Evolutionary conservation across 1,140 invertebrate genomes (phyloP).

Genomic region (Zelostemma sp.): DNA sequence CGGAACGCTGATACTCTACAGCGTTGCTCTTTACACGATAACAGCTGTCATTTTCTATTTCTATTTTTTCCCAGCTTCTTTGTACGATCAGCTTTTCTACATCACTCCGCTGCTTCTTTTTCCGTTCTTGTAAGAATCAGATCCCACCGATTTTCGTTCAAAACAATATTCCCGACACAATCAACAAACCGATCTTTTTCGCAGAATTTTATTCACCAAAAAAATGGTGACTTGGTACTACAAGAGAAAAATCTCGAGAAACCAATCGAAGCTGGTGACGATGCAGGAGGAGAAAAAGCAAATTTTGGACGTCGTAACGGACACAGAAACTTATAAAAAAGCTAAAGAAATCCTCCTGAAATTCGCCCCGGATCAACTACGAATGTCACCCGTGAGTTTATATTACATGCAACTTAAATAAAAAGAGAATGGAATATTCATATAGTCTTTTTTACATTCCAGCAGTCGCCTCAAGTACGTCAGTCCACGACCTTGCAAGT

Average conservation of each 20-base stretch:
- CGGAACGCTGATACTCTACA: conserved; percentile 83
- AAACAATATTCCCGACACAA: background rate
- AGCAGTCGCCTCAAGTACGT: conserved; percentile 54
- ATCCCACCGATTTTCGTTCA: conserved; percentile 13
- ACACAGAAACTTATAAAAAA: conserved; percentile 98
- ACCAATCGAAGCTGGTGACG: conserved; percentile 80
- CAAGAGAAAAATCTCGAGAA: conserved; percentile 83
- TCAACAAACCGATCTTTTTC: conserved; percentile 52
- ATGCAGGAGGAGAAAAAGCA: conserved; percentile 87
- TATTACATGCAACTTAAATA: no score
- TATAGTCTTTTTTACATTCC: conserved; percentile 36
- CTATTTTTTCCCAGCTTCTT: conserved; percentile 79
- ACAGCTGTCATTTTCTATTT: conserved; percentile 83
- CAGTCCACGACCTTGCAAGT: background rate
- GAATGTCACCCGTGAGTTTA: conserved; percentile 17
- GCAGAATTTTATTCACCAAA: conserved; percentile 84
- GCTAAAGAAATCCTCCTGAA: conserved; percentile 93
- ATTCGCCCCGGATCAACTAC: conserved; percentile 80
- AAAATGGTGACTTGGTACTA: conserved; percentile 89
- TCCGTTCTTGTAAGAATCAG: conserved; percentile 81
- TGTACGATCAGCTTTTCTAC: conserved; percentile 79
- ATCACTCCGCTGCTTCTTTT: conserved; percentile 81
- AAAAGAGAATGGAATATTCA: background rate
- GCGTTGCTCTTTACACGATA: conserved; percentile 83
- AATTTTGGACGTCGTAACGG: conserved; percentile 95